Percentiles rank a stretch among this genome's conserved stretches.
Conservation (phyloP, 2,797 vertebrate genomes). For the Podargus strigoides region DNA sequence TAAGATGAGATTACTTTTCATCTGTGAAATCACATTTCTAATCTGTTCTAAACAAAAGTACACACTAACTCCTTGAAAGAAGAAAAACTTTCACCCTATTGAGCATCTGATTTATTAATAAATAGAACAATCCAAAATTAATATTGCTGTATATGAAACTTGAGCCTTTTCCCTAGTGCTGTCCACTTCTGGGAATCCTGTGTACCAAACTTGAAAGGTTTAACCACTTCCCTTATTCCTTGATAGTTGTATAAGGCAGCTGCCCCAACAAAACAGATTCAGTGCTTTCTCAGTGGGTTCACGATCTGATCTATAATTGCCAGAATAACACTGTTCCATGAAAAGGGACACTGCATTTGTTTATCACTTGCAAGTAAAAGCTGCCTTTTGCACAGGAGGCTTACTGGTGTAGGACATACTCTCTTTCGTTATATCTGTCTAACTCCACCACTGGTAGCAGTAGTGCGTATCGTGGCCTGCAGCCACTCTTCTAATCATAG, state of each 20-base stretch:
- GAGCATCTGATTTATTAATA: not conserved
- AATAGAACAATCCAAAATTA: not conserved
- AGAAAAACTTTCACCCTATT: not conserved
- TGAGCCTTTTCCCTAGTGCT: not conserved
- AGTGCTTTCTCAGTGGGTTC: not conserved
- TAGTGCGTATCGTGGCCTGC: not conserved
- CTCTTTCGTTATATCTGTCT: not conserved
- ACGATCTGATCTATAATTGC: not conserved
- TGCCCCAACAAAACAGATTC: not conserved
- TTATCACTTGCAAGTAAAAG: not conserved
- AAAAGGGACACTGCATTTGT: not conserved
- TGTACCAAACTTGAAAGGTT: not conserved
- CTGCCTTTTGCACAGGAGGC: not conserved
- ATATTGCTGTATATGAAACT: not conserved
- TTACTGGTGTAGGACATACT: not conserved
- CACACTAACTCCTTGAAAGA: not conserved
- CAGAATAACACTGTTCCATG: not conserved
- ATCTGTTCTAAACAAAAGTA: slow-evolving; percentile 17
- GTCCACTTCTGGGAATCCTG: not conserved
- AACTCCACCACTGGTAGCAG: not conserved
- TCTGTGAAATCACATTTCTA: slow-evolving; percentile 12
- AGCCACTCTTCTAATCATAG: not conserved
- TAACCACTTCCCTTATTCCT: not conserved
- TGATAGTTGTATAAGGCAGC: not conserved
- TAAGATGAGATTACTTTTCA: slow-evolving; percentile 18